A percentile compares a stretch with the other conserved stretches of the same genome.
These are phyloP conservation scores for Siphamia tubifer DNA, from an alignment of 2,113 vertebrate genomes.

Conservation along the genomic window DNA sequence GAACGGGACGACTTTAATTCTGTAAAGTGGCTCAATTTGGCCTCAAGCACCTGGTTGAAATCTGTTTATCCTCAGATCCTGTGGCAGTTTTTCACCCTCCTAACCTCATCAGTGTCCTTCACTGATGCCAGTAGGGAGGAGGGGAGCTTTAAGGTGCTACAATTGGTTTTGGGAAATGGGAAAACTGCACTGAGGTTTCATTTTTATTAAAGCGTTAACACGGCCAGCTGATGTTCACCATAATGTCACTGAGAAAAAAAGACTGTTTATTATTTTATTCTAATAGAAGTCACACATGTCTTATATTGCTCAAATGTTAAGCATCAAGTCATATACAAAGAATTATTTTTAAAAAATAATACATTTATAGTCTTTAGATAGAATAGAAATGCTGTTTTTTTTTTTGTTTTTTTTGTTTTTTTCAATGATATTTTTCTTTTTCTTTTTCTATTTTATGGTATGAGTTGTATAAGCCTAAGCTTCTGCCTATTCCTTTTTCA, in stretches of 20 bases:
- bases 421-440: too few species aligned
- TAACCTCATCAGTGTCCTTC: slow-evolving; percentile 50
- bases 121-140: slow-evolving; percentile 17
- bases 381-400: too few species aligned
- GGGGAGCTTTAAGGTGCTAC: background rate
- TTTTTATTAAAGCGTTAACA: background rate
- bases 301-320: too few species aligned
- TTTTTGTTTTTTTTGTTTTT: too few species aligned
- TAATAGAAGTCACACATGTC: too few species aligned
- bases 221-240: background rate
- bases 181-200: slow-evolving; percentile 1
- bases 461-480: too few species aligned
- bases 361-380: too few species aligned
- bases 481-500: too few species aligned
- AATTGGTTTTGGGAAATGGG: slow-evolving; percentile 32
- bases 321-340: too few species aligned
- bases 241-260: background rate
- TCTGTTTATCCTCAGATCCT: slow-evolving; percentile 53
- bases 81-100: slow-evolving; percentile 47
- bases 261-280: too few species aligned
- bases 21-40: slow-evolving; percentile 41
- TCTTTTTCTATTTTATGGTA: too few species aligned
- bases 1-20: slow-evolving; percentile 27
- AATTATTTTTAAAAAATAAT: too few species aligned
- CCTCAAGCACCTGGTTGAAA: slow-evolving; percentile 29